Evolutionary conservation across 2,888 invertebrate genomes (phyloP), one percentile per base, ranked within the genome.

Genomic region (Agrotis ipsilon): DNA sequence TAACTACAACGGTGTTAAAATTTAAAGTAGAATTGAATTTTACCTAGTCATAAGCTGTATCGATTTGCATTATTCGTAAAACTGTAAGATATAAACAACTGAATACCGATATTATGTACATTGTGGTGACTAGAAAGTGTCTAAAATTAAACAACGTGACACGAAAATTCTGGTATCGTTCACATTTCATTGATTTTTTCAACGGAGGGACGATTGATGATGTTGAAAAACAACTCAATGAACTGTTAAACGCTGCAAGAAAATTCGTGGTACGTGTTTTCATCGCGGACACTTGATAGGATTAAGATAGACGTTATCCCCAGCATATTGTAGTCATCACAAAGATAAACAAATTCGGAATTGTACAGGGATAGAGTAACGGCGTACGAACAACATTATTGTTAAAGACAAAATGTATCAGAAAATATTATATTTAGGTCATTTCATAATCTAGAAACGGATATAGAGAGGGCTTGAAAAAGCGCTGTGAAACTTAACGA

Each of bases 21-120:
- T 88, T 91, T 89, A 88, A 90, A 88, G 93, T 94, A 94, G 94
- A 91, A 92, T 93, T 90, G 93, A 87, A 93, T 88, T 92, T 92
- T 94, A 94, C 93, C 96, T 96, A 96, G 96, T 96, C 96, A 96
- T 95, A 96, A 96, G 95, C 89, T 94, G 92, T 94, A 93, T 92
- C 92, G 88, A 91, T 91, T 93, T 87, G 87, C 85, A 85, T 85
- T 92, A 92, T 92, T 92, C 90, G 88, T 93, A 90, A 93, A 92
- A 85, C 85, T 92, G 87, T 92, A 92, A 90, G 86, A 90, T 87
- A 88, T 49, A 88, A 87, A 89, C 76, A 88, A 87, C 86, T 89
- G 88, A 87, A 91, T 91, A 91, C 83, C 84, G 80, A 83, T 81
- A 78, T 76, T 66, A 88, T 91, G 88, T 92, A 90, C 85, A 89